Percentiles rank a stretch among this genome's conserved stretches.
phyloP scores from a whole-genome alignment of 2,797 vertebrate genomes.

The Falco berigora region DNA sequence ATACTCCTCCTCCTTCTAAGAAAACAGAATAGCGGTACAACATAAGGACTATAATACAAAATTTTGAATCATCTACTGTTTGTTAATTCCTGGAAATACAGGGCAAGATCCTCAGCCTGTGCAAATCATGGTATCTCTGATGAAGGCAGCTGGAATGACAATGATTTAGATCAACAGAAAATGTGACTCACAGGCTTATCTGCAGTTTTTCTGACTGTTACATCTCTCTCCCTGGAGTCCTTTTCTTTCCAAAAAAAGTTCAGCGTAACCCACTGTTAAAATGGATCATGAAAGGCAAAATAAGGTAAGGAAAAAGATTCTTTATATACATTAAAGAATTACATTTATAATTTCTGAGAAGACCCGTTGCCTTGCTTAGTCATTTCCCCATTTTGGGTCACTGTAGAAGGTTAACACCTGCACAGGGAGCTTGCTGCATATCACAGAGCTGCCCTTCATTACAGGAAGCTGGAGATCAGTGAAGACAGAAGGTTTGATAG shows the following conservation, averaged over 20 bases:
- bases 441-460: not conserved
- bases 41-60: not conserved
- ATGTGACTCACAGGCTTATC: conserved; percentile 39
- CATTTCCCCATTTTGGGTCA: not conserved
- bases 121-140: not conserved
- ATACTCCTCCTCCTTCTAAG: not conserved
- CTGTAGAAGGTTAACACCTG: conserved; percentile 8
- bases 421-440: not conserved
- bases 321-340: not conserved
- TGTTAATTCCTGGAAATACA: conserved; percentile 44
- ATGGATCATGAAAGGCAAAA: conserved; percentile 11
- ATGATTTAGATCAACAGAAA: conserved; percentile 41
- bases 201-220: conserved; percentile 21
- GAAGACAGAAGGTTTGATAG: not conserved
- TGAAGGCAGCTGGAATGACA: not conserved
- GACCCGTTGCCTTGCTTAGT: not conserved
- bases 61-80: not conserved
- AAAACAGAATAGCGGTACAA: not conserved
- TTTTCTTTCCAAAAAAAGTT: conserved; percentile 37
- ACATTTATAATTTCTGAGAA: not conserved
- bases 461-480: not conserved
- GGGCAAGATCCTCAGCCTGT: not conserved
- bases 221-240: not conserved
- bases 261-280: not conserved
- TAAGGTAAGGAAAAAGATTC: not conserved